Conservation (phyloP, 2,797 vertebrate genomes). For the Otolemur crassicaudatus region DNA sequence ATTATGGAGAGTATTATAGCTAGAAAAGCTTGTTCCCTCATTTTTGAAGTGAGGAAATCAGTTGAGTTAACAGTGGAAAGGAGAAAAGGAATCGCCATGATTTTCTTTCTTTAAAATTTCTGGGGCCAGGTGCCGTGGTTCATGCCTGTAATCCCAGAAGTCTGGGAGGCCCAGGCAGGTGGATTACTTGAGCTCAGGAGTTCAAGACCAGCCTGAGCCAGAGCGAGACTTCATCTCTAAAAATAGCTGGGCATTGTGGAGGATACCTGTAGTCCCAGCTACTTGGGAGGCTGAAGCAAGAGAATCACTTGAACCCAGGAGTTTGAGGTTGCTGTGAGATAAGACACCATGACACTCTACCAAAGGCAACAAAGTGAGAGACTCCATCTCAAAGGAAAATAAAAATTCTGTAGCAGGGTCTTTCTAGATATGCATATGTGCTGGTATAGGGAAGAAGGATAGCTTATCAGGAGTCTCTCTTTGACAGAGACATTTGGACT, state of each 20-base stretch:
- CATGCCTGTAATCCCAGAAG: no score
- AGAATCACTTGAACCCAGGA: no score
- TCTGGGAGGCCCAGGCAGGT: no score
- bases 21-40: background rate
- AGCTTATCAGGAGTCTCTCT: background rate
- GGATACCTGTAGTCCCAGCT: no score
- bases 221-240: no score
- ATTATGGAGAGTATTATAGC: background rate
- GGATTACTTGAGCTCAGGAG: no score
- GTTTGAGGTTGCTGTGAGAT: no score
- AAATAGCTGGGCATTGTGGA: no score
- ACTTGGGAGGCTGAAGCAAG: no score
- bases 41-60: background rate
- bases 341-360: no score
- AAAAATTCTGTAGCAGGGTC: background rate
- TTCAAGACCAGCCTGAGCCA: no score
- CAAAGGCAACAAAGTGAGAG: no score
- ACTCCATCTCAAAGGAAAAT: background rate
- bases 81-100: background rate
- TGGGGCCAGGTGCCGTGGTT: background rate
- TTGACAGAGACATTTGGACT: background rate
- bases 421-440: background rate
- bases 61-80: background rate
- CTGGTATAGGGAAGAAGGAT: background rate
- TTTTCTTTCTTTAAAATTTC: conserved; percentile 14